Conservation (phyloP, 1,140 invertebrate genomes). For the Apis dorsata region DNA sequence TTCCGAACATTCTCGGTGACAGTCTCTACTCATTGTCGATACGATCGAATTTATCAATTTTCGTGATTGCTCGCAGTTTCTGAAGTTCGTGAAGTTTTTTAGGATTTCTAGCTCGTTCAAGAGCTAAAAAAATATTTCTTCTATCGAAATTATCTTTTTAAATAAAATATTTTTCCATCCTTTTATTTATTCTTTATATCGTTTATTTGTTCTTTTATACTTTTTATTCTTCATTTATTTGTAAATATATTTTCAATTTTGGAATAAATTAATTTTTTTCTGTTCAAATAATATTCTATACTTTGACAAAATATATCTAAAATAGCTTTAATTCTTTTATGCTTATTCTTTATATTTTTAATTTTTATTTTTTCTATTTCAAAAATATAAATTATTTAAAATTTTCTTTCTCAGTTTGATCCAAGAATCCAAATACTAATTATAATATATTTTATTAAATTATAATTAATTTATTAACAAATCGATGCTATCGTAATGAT, state of each 20-base stretch:
- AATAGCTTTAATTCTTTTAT: no score
- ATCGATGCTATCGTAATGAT: not conserved
- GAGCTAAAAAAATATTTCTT: not conserved
- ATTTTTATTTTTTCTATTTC: no score
- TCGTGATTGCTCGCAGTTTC: not conserved
- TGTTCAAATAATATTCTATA: no score
- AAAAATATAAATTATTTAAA: not conserved
- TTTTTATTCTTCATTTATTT: no score
- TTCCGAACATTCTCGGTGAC: slow-evolving; percentile 11
- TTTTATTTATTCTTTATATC: no score
- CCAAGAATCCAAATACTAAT: no score
- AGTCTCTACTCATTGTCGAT: not conserved
- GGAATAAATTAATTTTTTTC: no score
- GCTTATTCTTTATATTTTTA: no score
- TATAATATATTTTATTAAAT: not conserved
- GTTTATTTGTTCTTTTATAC: no score
- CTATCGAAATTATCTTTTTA: not conserved
- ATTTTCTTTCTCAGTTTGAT: not conserved
- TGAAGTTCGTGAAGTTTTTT: not conserved
- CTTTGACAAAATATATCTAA: no score
- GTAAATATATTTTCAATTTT: no score
- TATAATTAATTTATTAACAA: not conserved
- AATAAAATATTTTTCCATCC: not conserved
- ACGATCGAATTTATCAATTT: not conserved
- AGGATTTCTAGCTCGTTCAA: not conserved